phyloP scores from a whole-genome alignment of 2,888 invertebrate genomes.

The Leptopilina syphax region DNA sequence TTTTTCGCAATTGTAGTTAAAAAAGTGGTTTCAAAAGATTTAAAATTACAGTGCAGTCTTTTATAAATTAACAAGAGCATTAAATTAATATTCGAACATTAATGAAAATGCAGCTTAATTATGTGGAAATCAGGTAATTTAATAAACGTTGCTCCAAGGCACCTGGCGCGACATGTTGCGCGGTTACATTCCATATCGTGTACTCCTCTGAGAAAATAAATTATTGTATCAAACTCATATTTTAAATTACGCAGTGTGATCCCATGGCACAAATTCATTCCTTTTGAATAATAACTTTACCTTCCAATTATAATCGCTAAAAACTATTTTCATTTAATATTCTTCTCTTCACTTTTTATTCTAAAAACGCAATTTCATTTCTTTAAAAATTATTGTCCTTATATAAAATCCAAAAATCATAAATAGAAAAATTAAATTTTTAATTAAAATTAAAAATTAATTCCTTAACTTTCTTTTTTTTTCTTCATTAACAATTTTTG shows the following conservation, averaged over 20 bases:
- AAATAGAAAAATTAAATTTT: no score
- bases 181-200: conserved; percentile 7
- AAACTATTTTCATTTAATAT: no score
- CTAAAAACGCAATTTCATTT: no score
- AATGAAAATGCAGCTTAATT: neutral
- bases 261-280: conserved; percentile 4
- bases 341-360: no score
- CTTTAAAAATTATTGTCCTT: no score
- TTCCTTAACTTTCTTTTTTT: no score
- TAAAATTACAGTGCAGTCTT: neutral
- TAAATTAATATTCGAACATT: neutral
- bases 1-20: no score
- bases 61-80: neutral
- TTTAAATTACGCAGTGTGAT: neutral
- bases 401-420: no score
- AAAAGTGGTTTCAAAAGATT: no score
- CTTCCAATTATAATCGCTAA: neutral
- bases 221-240: conserved; percentile 11
- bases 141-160: conserved; percentile 15
- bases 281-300: neutral
- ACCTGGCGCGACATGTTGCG: conserved; percentile 16
- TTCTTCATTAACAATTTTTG: no score
- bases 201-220: conserved; percentile 17
- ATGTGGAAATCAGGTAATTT: neutral
- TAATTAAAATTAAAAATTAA: no score